phyloP scores from a whole-genome alignment of 2,113 vertebrate species.

The Crotalus helleri region DNA sequence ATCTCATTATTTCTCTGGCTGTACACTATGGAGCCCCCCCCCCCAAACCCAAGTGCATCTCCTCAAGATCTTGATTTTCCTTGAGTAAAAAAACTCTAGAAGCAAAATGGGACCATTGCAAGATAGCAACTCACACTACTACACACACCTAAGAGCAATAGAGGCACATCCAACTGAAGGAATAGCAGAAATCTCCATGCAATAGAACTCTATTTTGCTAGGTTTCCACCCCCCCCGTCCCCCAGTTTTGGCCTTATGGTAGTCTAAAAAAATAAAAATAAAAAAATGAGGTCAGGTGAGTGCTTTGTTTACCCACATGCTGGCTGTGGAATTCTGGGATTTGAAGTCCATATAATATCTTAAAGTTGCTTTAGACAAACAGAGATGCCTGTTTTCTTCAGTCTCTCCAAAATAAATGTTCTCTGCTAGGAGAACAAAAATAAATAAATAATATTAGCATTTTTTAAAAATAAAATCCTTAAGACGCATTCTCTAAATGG shows the following conservation, averaged over 20 bases:
- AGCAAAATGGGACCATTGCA: background rate
- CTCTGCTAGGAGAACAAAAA: background rate
- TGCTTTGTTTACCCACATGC: background rate
- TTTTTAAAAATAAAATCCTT: conserved; percentile 36
- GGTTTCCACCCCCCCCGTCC: background rate
- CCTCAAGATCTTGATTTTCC: background rate
- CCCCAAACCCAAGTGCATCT: background rate
- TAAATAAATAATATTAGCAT: conserved; percentile 6
- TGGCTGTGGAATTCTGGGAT: background rate
- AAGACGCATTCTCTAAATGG: conserved; percentile 42
- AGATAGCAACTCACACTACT: background rate
- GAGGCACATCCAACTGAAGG: background rate
- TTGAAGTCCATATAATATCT: background rate
- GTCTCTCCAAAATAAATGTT: conserved; percentile 36
- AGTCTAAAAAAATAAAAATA: accelerated
- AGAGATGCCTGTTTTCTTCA: conserved; percentile 16
- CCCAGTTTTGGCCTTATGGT: background rate
- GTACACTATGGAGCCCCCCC: background rate
- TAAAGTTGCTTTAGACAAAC: conserved; percentile 11
- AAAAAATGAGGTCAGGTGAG: background rate
- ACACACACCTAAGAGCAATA: background rate
- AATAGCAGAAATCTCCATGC: background rate
- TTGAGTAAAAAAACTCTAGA: background rate
- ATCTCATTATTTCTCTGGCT: background rate
- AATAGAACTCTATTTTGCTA: background rate